Conservation (phyloP, 1,140 invertebrate species). For the Teleogryllus occipitalis region DNA sequence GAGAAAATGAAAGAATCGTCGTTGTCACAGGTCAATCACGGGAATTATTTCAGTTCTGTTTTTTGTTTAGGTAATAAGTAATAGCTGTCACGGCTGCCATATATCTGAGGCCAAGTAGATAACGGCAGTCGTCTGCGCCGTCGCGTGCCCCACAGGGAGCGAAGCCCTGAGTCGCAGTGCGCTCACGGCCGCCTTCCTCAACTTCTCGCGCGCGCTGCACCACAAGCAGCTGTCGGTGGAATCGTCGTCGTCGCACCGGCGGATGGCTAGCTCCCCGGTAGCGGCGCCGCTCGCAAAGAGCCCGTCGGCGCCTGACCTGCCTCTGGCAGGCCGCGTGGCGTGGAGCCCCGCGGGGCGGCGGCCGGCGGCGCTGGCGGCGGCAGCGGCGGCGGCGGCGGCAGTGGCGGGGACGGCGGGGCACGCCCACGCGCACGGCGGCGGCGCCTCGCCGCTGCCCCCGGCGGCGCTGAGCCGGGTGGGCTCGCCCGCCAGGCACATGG, state of each 20-base stretch:
- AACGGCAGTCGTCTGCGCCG: too few species aligned
- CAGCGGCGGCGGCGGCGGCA: too few species aligned
- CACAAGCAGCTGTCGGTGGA: conserved; percentile 25
- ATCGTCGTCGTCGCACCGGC: conserved; percentile 8
- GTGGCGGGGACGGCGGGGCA: neutral
- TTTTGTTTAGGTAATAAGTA: too few species aligned
- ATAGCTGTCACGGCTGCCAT: too few species aligned
- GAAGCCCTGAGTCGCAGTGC: conserved; percentile 37
- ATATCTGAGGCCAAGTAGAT: too few species aligned
- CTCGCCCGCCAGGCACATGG: neutral
- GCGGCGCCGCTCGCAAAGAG: conserved; percentile 33
- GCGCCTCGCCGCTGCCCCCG: too few species aligned
- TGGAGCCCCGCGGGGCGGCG: neutral
- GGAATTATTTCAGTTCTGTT: too few species aligned
- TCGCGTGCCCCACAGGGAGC: neutral
- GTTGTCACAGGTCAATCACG: too few species aligned
- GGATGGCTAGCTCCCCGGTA: neutral
- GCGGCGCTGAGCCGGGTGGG: neutral
- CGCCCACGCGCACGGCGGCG: neutral
- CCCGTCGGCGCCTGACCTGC: conserved; percentile 43
- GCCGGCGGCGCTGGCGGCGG: too few species aligned
- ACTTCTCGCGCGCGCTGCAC: conserved; percentile 56
- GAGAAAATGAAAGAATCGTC: too few species aligned
- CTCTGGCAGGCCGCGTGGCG: neutral
- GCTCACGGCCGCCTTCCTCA: conserved; percentile 58